Base-by-base conservation (phyloP, 2,888 invertebrate genomes). In the Poecilobothrus nobilitatus region DNA sequence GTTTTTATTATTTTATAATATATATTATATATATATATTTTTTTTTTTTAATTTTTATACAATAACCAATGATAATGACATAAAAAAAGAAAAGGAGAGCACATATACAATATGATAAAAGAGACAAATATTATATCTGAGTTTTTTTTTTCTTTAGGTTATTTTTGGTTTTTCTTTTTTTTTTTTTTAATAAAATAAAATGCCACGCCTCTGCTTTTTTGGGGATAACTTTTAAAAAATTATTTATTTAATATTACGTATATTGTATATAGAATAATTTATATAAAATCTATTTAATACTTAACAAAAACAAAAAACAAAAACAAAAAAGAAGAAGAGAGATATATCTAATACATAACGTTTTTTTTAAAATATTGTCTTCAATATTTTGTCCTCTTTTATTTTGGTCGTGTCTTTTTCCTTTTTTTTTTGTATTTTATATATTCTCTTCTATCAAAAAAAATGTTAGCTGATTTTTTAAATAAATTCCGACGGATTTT, bases 61-160 rank as follows among this genome's bases (percentile, higher is more conserved):
- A 53, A 53, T 53, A 53, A 53, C 53, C 53, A 53, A 53, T 53
- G 53, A 53, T 53, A 15, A 53, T 53, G n/a, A 53, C 15, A 53
- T 18, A 18, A 18, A 12, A 53, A n/a, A 9, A 41, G 41, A 41
- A 41, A 41, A 41, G 15, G 9, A 41, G 12, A 41, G 9, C 41
- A 41, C 9, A 41, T 15, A 41, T 41, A 41, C 15, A 12, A 53
- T 53, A 53, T 53, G 53, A 53, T 53, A 53, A 53, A 53, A 53
- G 53, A 53, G 53, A 53, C 53, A 53, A 53, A 41, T 15, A 53
- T 53, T 53, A 53, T 53, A n/a, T 53, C 53, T 18, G 53, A 9
- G 18, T 12, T 53, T 4, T 27, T 4, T 27, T 27, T 5, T 27
- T 27, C 27, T 27, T 27, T 27, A n/a, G 27, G 2, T 27, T 27